phyloP scores from a whole-genome alignment of 2,888 invertebrate species.

The Euphydryas editha region DNA sequence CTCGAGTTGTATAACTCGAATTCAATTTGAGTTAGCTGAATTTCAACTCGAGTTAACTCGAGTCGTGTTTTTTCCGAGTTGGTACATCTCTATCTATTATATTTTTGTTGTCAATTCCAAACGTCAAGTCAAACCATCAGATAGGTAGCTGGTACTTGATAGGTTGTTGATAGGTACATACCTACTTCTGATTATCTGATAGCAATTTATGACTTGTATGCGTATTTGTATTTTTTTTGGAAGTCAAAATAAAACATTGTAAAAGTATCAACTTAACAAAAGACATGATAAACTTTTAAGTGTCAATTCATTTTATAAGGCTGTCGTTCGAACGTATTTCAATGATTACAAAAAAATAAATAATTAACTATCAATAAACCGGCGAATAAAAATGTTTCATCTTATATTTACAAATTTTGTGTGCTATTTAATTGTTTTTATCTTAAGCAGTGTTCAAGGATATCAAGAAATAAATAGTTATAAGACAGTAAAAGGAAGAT shows the following conservation, averaged over 20 bases:
- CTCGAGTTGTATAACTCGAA: too few relatives aligned
- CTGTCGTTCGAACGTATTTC: not conserved
- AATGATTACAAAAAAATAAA: slow-evolving; percentile 10
- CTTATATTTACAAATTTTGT: slow-evolving; percentile 19
- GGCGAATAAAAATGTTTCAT: slow-evolving; percentile 63
- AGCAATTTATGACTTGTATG: slow-evolving; percentile 10
- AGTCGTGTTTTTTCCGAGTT: too few relatives aligned
- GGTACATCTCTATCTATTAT: not conserved
- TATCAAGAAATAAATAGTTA: slow-evolving; percentile 57
- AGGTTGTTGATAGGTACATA: too few relatives aligned
- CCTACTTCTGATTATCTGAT: too few relatives aligned
- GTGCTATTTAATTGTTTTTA: slow-evolving; percentile 33
- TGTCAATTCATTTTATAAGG: not conserved
- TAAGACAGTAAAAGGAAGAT: slow-evolving; percentile 58
- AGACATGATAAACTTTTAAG: slow-evolving; percentile 15
- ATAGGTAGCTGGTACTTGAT: too few relatives aligned
- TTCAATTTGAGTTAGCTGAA: too few relatives aligned
- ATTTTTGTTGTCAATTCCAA: slow-evolving; percentile 19
- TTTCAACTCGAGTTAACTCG: too few relatives aligned
- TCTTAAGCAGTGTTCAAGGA: slow-evolving; percentile 51
- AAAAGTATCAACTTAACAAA: slow-evolving; percentile 1
- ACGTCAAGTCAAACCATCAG: not conserved
- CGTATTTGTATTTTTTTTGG: slow-evolving; percentile 21
- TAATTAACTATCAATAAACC: slow-evolving; percentile 31
- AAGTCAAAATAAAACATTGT: slow-evolving; percentile 10